phyloP scores from a whole-genome alignment of 2,797 vertebrate genomes.

The Hipposideros larvatus region DNA sequence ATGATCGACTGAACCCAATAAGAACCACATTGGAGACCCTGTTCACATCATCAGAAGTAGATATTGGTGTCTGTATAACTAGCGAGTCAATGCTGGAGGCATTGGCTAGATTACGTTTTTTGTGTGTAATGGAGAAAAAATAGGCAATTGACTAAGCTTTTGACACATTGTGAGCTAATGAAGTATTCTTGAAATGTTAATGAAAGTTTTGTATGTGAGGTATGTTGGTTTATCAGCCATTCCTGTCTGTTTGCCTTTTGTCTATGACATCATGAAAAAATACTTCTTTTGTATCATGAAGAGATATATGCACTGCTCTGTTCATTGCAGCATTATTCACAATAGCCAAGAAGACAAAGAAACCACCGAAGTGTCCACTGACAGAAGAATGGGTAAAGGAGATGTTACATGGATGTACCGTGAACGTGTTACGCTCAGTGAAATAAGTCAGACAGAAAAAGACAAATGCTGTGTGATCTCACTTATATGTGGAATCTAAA shows the following conservation, averaged over 20 bases:
- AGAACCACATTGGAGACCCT: not conserved
- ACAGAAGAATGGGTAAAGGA: not conserved
- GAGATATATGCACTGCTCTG: not conserved
- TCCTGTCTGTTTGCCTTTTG: not conserved
- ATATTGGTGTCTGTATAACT: not conserved
- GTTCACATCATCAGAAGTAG: not conserved
- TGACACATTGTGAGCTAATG: not conserved
- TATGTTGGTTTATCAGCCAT: not conserved
- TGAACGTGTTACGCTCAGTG: not conserved
- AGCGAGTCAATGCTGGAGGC: not conserved
- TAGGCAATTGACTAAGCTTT: not conserved
- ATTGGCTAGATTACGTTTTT: not conserved
- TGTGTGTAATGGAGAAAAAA: not conserved
- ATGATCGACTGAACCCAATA: not conserved
- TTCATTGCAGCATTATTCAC: not conserved
- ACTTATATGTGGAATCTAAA: not conserved
- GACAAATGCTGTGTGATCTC: not conserved
- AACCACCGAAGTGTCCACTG: not conserved
- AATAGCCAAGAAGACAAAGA: not conserved
- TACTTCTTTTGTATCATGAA: not conserved
- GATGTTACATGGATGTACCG: too few relatives aligned
- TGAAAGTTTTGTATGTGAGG: not conserved
- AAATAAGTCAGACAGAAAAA: not conserved
- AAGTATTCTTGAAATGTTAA: not conserved
- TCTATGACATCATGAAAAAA: not conserved